These are phyloP conservation scores for Ips nitidus DNA, from an alignment of 1,140 invertebrate genomes.

Conservation along the genomic window DNA sequence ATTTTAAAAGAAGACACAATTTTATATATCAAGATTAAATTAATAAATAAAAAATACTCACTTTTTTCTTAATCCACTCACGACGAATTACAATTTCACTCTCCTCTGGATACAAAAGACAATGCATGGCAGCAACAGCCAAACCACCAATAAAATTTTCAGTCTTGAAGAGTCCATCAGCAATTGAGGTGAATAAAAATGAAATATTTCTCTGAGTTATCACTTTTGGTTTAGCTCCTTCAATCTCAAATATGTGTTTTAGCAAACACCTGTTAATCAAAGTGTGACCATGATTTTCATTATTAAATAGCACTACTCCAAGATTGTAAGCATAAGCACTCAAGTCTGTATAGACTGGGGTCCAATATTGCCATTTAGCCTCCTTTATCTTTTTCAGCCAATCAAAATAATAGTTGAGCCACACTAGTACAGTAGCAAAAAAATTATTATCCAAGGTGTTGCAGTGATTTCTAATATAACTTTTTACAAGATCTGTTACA, in stretches of 20 bases:
- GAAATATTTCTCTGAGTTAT: not conserved
- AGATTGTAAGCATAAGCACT: slow-evolving; percentile 13
- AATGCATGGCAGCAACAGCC: slow-evolving; percentile 23
- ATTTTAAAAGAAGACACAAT: too few relatives aligned
- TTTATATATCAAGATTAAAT: too few relatives aligned
- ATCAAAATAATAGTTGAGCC: not conserved
- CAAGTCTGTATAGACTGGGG: slow-evolving; percentile 1
- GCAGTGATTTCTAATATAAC: not conserved
- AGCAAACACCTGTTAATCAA: slow-evolving; percentile 8
- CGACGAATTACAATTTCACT: slow-evolving; percentile 11
- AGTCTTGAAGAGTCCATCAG: slow-evolving; percentile 1
- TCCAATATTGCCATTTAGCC: slow-evolving; percentile 16
- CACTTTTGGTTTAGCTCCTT: not conserved
- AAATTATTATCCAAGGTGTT: slow-evolving; percentile 4
- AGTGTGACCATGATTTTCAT: slow-evolving; percentile 5
- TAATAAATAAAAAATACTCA: slow-evolving; percentile 5
- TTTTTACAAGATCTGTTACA: not conserved
- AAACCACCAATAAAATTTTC: slow-evolving; percentile 7
- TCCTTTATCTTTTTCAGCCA: slow-evolving; percentile 16
- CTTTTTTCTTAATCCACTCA: slow-evolving; percentile 28
- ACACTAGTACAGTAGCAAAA: not conserved
- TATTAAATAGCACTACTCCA: slow-evolving; percentile 2
- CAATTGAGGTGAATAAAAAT: slow-evolving; percentile 14
- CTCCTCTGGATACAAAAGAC: slow-evolving; percentile 20
- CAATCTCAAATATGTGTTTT: slow-evolving; percentile 11